phyloP scores from a whole-genome alignment of 2,113 vertebrate species.

The Cichladusa arquata region DNA sequence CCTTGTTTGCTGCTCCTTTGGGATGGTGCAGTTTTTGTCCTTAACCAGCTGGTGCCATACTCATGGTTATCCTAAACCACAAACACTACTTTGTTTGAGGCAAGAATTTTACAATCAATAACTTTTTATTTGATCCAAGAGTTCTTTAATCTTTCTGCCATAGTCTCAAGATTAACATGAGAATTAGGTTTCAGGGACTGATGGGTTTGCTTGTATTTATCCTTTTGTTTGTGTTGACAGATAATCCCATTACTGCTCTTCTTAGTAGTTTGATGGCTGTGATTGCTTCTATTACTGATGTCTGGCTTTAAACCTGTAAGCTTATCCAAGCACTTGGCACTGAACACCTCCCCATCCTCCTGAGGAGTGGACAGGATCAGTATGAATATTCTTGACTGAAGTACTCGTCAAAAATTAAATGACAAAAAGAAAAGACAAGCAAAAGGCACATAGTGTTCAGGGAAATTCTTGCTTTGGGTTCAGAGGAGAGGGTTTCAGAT shows the following conservation, averaged over 20 bases:
- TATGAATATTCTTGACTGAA: conserved; percentile 2
- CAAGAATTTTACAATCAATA: conserved; percentile 2
- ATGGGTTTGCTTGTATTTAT: conserved; percentile 50
- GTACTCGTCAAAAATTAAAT: not conserved
- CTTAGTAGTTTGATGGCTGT: conserved; percentile 16
- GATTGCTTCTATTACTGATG: conserved; percentile 41
- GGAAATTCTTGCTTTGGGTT: not conserved
- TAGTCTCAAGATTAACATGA: conserved; percentile 24
- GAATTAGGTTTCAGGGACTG: conserved; percentile 33
- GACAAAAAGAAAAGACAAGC: not conserved
- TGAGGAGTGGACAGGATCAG: not conserved
- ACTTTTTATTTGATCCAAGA: not conserved
- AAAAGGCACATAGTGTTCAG: not conserved
- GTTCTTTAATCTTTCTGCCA: conserved; percentile 9
- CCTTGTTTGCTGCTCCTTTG: not conserved
- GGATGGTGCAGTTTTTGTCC: not conserved
- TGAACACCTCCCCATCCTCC: not conserved
- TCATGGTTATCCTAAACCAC: not conserved
- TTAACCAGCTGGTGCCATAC: not conserved
- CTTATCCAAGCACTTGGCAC: not conserved
- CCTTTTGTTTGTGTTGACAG: conserved; percentile 64
- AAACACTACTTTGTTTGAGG: not conserved
- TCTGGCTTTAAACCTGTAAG: conserved; percentile 25
- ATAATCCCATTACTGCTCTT: conserved; percentile 60
- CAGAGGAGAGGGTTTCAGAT: not conserved